Evolutionary conservation across 2,113 vertebrate genomes (phyloP), one percentile per base, ranked within the genome.

Genomic region (Pandion haliaetus): DNA sequence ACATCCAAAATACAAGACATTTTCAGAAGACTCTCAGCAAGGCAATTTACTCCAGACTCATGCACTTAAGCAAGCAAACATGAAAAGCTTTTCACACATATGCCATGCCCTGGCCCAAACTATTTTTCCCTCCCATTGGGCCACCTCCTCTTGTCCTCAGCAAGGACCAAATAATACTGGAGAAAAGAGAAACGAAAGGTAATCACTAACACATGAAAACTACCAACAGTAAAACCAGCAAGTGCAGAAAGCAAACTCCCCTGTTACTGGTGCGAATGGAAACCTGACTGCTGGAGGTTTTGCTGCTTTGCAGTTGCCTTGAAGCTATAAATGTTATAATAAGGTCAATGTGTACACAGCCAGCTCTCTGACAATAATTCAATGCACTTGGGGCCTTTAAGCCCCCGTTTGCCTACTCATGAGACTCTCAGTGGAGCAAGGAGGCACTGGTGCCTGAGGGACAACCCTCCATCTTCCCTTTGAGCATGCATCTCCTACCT

Each of bases 191-290:
- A 98, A 97, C 92, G 87, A 61, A 94, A 94, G 78, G 74, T 95
- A 98, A 98, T 98, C 95, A 87, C 91, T 98, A 95, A 95, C 98
- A 98, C 96, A 38, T 93, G 92, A 95, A 82, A 93, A 80, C 61
- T 57, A 93, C 63, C 91, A 90, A 65, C 63, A 72, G 66, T 18
- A 88, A 77, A 49, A 63, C 14, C 82, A 87, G 70, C 52, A 78
- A 91, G 81, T 63, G 73, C 71, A 73, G 82, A 91, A 87, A 92
- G 78, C 38, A 5, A 79, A 70, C 34, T 36, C 45, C 71, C 42
- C 61, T 55, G 63, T 12, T 85, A 76, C 90, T 2, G 1, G 13
- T 57, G 74, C 31, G 1, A 81, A 57, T n/a, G 87, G 49, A 61
- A 94, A 89, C 80, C 59, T 49, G 82, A 65, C 81, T 78, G 83